phyloP scores from a whole-genome alignment of 2,113 vertebrate species.

The Rutilus rutilus region DNA sequence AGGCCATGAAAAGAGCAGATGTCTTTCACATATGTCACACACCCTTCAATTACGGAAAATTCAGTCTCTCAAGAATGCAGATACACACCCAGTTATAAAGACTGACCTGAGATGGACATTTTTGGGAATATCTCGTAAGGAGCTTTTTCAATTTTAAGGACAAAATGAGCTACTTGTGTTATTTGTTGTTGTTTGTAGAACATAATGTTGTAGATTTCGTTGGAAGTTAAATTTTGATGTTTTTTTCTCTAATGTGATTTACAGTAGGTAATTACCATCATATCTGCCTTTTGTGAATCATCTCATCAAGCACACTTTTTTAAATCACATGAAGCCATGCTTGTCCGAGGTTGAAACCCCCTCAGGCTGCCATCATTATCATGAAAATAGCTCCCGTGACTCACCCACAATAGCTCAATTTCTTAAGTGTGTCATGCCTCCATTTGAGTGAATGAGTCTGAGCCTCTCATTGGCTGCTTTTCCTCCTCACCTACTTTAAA shows the following conservation, averaged over 20 bases:
- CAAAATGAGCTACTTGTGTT: neutral
- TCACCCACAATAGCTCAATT: constrained; percentile 33
- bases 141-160: neutral
- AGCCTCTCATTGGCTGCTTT: constrained; percentile 38
- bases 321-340: neutral
- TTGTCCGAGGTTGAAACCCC: neutral
- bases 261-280: constrained; percentile 5
- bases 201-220: neutral
- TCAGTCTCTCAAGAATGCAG: constrained; percentile 4
- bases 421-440: constrained; percentile 40
- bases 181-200: neutral
- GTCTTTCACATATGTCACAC: constrained; percentile 43
- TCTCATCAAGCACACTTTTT: constrained; percentile 9
- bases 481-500: constrained; percentile 36
- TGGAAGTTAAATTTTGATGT: no score
- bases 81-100: constrained; percentile 10
- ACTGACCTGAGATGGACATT: constrained; percentile 27
- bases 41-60: constrained; percentile 13
- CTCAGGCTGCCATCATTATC: constrained; percentile 23
- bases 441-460: constrained; percentile 30
- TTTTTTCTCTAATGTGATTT: neutral
- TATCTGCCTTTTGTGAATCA: constrained; percentile 19
- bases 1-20: constrained; percentile 55
- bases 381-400: constrained; percentile 14
- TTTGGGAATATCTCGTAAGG: neutral